Base-by-base conservation (phyloP, 1,140 invertebrate species). In the Penaeus vannamei region DNA sequence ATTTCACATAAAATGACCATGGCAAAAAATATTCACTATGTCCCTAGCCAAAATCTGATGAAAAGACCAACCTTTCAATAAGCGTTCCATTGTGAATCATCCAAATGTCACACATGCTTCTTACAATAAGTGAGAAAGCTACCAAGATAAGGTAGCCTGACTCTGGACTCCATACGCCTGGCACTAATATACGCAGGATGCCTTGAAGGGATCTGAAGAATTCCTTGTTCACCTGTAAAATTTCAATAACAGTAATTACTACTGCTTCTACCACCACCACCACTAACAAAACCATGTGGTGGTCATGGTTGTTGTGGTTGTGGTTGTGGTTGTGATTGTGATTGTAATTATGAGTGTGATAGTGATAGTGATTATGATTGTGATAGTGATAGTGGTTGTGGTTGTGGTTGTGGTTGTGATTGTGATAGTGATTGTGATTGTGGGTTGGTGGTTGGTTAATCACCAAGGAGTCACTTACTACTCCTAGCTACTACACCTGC, bases 21-120 rank as follows among this genome's bases (percentile, higher is more conserved):
- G 3, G 36, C 36, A 42, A 42, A 42, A 42, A 42, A 42, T n/a
- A n/a, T n/a, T n/a, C n/a, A n/a, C n/a, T n/a, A n/a, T n/a, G n/a
- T n/a, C n/a, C n/a, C n/a, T n/a, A n/a, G n/a, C n/a, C n/a, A n/a
- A 77, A 60, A 81, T 85, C 17, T 36, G 23, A 66, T 53, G 90
- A 91, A 82, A 64, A 77, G 86, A 93, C 93, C 93, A 93, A 97
- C 97, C 96, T 97, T 95, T 99, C 98, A 92, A 99, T 96, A 85
- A 97, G 94, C 3, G 98, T 99, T 23, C 96, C 96, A 93, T 97
- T 97, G 92, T 97, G 96, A 91, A 99, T 99, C 94, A 99, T 96
- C 98, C 98, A 99, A 79, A 99, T 95, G 94, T 99, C 98, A 93
- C 98, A 99, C 42, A 98, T 94, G 0, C 98, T 99, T 92, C 98